Base-by-base conservation (phyloP, 2,888 invertebrate species). In the Trypoxylon attenuatum region DNA sequence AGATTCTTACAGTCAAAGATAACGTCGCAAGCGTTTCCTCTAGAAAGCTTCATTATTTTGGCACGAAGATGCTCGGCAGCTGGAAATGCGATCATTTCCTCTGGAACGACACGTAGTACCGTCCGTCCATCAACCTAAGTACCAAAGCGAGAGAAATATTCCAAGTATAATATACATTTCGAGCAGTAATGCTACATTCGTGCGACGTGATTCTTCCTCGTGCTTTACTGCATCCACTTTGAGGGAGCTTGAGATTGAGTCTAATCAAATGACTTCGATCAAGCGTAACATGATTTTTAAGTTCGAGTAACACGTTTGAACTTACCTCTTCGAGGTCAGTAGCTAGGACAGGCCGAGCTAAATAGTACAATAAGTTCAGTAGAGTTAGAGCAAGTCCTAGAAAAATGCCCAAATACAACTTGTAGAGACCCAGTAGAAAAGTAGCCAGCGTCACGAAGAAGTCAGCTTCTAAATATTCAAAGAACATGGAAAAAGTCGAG, bases 61-160 rank as follows among this genome's bases (percentile, higher is more conserved):
- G 89, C 88, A 45, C 90, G 87, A 77, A 96, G 89, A 88, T 91
- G 92, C 88, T 95, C 95, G 0, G 94, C 94, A 2, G 94, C 92
- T n/a, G 95, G 93, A 88, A 94, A 96, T 56, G 92, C 89, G 50
- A 96, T 88, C 79, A 92, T 91, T 74, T 93, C 91, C 82, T 92
- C 92, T 51, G 94, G 92, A 58, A 89, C 90, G 41, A 93, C 91
- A 73, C 93, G 82, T 76, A 91, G 88, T 5, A 90, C 83, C 61
- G 88, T 46, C 13, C 47, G 80, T 8, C 87, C 87, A 19, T 85
- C 83, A 21, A 89, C 78, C 84, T 84, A n/a, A 10, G 19, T n/a
- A 21, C 21, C 49, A n/a, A 29, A 25, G 25, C 4, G 5, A 25
- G 25, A 25, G n/a, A n/a, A n/a, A n/a, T n/a, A n/a, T n/a, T n/a